Conservation (phyloP, 2,888 invertebrate genomes). For the Caenorhabditis sp. region DNA sequence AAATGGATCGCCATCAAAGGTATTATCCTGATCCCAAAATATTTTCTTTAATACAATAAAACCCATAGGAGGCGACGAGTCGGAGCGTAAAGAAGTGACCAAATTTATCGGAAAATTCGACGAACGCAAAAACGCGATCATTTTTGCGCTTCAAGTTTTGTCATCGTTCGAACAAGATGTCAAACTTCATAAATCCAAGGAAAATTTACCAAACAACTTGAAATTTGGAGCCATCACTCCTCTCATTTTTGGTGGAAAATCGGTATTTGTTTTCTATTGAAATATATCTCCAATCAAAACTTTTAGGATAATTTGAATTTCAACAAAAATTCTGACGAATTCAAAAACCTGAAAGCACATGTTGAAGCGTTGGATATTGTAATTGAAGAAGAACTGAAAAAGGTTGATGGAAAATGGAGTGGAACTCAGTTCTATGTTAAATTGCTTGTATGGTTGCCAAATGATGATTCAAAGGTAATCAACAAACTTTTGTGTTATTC, state of each 20-base stretch:
- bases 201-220: constrained; percentile 15
- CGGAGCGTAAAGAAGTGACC: constrained; percentile 75
- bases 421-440: constrained; percentile 31
- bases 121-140: constrained; percentile 81
- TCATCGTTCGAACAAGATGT: constrained; percentile 37
- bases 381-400: too few species aligned
- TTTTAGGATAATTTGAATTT: constrained; percentile 16
- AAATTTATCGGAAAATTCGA: constrained; percentile 75
- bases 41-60: too few species aligned
- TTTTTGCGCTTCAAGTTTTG: constrained; percentile 51
- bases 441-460: constrained; percentile 83
- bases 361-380: constrained; percentile 74
- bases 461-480: constrained; percentile 81
- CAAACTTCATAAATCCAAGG: constrained; percentile 25
- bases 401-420: constrained; percentile 20
- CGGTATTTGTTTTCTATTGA: too few species aligned
- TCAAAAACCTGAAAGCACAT: constrained; percentile 15
- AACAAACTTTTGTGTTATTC: too few species aligned
- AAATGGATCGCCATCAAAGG: constrained; percentile 31
- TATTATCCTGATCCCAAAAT: too few species aligned
- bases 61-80: constrained; percentile 82
- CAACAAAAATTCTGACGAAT: constrained; percentile 14
- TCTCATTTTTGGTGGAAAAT: background rate
- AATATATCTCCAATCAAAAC: too few species aligned
- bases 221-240: constrained; percentile 29